Percentiles rank a stretch among this genome's conserved stretches.
Conservation (phyloP, 2,797 vertebrate species). For the Phataginus tricuspis region DNA sequence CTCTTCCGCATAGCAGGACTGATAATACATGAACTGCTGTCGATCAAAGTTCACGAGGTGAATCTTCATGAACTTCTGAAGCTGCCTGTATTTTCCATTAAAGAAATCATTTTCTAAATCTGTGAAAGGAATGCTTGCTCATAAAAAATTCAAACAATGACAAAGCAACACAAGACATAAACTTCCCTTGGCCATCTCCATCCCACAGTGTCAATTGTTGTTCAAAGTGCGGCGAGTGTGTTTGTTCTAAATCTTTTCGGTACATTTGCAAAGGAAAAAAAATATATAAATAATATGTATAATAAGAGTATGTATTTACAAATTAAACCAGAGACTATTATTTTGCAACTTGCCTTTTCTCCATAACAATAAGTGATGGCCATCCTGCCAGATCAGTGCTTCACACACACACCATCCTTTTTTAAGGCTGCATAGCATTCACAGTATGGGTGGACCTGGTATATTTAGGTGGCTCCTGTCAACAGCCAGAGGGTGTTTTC, state of each 20-base stretch:
- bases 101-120: not conserved
- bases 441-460: too few species aligned
- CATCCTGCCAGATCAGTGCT: fast-evolving
- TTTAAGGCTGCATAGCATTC: not conserved
- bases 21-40: not conserved
- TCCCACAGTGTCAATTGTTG: not conserved
- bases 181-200: not conserved
- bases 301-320: not conserved
- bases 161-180: not conserved
- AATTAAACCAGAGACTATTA: not conserved
- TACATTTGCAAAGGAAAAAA: not conserved
- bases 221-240: not conserved
- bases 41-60: not conserved
- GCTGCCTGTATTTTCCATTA: not conserved
- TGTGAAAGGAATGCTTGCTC: not conserved
- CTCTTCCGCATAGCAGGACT: not conserved
- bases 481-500: not conserved
- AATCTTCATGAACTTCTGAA: not conserved
- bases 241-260: not conserved
- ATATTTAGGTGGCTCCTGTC: not conserved
- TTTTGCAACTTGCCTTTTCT: not conserved
- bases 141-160: not conserved
- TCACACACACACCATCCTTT: not conserved
- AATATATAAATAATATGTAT: not conserved
- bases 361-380: not conserved